A percentile compares a stretch with the other conserved stretches of the same genome.
Evolutionary conservation across 1,140 invertebrate species (phyloP).

Genomic region (Sarcophaga peregrina): DNA sequence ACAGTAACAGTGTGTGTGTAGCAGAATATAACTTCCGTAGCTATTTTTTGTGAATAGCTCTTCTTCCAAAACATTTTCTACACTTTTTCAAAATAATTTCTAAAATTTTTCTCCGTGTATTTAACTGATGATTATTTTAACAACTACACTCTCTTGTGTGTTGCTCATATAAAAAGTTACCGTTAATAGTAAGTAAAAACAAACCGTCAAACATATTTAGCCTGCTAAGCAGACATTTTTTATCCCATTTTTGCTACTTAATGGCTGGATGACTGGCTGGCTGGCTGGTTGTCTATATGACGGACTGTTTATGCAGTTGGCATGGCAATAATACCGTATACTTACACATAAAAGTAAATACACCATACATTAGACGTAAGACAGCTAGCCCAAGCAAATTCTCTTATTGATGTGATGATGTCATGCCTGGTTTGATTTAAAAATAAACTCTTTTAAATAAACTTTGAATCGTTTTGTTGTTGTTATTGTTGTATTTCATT

Average conservation of each 20-base stretch:
- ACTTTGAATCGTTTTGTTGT: slow-evolving; percentile 11
- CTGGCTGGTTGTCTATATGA: neutral
- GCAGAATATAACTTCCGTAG: too few species aligned
- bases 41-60: too few species aligned
- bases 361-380: too few species aligned
- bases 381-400: neutral
- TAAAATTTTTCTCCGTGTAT: too few species aligned
- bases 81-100: too few species aligned
- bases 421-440: slow-evolving; percentile 35
- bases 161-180: neutral
- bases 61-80: too few species aligned
- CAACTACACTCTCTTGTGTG: neutral
- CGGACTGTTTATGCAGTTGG: neutral
- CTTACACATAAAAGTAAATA: neutral
- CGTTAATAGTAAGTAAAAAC: neutral
- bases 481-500: neutral
- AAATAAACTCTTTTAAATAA: slow-evolving; percentile 32
- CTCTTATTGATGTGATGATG: slow-evolving; percentile 32
- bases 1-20: too few species aligned
- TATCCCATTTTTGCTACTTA: slow-evolving; percentile 1
- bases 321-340: neutral
- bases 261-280: neutral
- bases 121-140: neutral
- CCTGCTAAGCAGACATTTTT: neutral
- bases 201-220: neutral